These are phyloP conservation scores for Pecten maximus DNA, from an alignment of 2,888 invertebrate genomes.

Conservation along the genomic window DNA sequence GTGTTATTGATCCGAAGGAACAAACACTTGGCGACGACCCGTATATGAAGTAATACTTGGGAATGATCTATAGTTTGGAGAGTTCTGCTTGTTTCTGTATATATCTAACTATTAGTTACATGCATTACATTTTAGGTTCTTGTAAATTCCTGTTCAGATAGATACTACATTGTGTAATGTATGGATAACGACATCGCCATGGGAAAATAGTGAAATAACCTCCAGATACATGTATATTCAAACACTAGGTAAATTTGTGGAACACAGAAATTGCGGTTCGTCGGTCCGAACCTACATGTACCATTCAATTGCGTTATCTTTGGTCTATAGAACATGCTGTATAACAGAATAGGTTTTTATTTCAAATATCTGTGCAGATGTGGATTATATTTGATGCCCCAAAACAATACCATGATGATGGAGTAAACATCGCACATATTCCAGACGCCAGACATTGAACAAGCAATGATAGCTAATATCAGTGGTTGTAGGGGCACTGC, in stretches of 20 bases:
- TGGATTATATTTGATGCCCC: neutral
- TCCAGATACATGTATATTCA: no score
- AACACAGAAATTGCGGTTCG: neutral
- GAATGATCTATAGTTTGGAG: no score
- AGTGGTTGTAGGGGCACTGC: neutral
- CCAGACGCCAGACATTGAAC: conserved; percentile 6
- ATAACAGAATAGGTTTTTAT: neutral
- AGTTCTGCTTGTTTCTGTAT: no score
- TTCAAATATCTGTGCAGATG: neutral
- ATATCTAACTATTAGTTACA: no score
- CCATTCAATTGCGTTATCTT: neutral
- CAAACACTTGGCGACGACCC: no score
- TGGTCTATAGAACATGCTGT: neutral
- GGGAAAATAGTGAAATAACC: no score
- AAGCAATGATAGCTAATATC: neutral
- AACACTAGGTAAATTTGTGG: neutral
- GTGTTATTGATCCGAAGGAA: no score
- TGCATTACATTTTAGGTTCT: no score
- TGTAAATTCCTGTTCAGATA: no score
- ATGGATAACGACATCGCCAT: no score
- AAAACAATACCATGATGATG: neutral
- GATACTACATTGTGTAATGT: no score
- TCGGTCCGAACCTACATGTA: neutral
- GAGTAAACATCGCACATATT: neutral
- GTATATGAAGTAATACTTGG: no score